Conservation (phyloP, 2,888 invertebrate genomes). For the Cyrtodaria siliqua region DNA sequence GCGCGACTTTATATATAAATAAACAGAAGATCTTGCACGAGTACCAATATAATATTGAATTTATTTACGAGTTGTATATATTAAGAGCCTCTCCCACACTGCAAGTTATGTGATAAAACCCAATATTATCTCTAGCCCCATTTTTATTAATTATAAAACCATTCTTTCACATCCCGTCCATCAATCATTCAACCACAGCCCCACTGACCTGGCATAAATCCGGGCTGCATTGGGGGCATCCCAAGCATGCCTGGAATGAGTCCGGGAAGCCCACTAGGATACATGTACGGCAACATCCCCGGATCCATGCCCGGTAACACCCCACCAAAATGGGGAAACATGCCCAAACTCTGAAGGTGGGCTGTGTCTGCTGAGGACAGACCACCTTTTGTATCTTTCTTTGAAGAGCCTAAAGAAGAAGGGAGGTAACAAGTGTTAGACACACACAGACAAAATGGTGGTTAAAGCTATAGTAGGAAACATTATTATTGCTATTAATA, state of each 20-base stretch:
- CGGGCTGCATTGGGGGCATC: conserved; percentile 88
- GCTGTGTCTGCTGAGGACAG: conserved; percentile 37
- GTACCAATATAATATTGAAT: too few relatives aligned
- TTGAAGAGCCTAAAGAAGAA: conserved; percentile 46
- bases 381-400: conserved; percentile 50
- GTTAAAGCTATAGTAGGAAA: too few relatives aligned
- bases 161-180: too few relatives aligned
- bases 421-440: conserved; percentile 49
- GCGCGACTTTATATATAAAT: too few relatives aligned
- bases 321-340: conserved; percentile 81
- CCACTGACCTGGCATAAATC: conserved; percentile 82
- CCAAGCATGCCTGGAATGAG: conserved; percentile 85
- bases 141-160: too few relatives aligned
- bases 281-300: conserved; percentile 85
- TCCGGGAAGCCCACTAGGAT: conserved; percentile 85
- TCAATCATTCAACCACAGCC: too few relatives aligned
- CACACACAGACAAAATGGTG: conserved; percentile 15
- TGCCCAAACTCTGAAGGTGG: conserved; percentile 50
- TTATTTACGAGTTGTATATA: too few relatives aligned
- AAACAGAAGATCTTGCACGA: too few relatives aligned
- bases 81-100: too few relatives aligned
- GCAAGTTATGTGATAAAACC: too few relatives aligned
- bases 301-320: conserved; percentile 81
- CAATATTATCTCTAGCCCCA: too few relatives aligned
- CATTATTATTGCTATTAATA: too few relatives aligned